Percentiles rank a stretch among this genome's conserved stretches.
These are phyloP conservation scores for Ericerus pela DNA, from an alignment of 1,140 invertebrate species.

Conservation along the genomic window DNA sequence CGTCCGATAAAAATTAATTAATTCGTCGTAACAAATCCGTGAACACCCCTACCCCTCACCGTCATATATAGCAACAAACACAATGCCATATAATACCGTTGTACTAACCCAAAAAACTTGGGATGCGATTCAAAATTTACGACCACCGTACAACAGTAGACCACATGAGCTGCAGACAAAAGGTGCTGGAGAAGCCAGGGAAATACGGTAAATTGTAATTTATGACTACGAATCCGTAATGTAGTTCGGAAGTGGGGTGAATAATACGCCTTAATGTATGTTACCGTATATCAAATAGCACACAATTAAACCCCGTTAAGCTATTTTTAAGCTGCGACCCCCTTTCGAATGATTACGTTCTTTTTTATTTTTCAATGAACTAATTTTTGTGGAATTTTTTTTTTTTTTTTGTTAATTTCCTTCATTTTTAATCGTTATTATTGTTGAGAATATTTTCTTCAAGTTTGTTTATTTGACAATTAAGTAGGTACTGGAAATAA, in stretches of 20 bases:
- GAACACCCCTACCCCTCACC: too few species aligned
- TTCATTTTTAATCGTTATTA: too few species aligned
- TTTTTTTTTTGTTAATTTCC: too few species aligned
- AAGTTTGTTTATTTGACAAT: too few species aligned
- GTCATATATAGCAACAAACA: neutral
- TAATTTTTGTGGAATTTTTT: too few species aligned
- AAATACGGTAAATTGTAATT: conserved; percentile 11
- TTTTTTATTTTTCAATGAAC: too few species aligned
- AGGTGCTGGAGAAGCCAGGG: conserved; percentile 3
- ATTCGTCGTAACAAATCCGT: neutral
- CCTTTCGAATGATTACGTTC: too few species aligned
- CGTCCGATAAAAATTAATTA: conserved; percentile 6
- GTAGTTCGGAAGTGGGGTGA: neutral
- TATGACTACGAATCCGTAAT: conserved; percentile 1
- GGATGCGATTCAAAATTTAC: conserved; percentile 1
- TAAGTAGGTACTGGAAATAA: too few species aligned
- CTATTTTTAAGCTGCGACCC: too few species aligned
- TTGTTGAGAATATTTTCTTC: too few species aligned
- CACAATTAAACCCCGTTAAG: conserved; percentile 1
- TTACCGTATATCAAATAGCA: conserved; percentile 3
- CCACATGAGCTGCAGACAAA: neutral
- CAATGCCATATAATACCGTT: conserved; percentile 3
- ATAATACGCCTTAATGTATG: conserved; percentile 4
- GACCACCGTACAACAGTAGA: neutral
- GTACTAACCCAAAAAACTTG: neutral